These are phyloP conservation scores for Triplophysa rosa DNA, from an alignment of 2,113 vertebrate genomes.

Conservation along the genomic window DNA sequence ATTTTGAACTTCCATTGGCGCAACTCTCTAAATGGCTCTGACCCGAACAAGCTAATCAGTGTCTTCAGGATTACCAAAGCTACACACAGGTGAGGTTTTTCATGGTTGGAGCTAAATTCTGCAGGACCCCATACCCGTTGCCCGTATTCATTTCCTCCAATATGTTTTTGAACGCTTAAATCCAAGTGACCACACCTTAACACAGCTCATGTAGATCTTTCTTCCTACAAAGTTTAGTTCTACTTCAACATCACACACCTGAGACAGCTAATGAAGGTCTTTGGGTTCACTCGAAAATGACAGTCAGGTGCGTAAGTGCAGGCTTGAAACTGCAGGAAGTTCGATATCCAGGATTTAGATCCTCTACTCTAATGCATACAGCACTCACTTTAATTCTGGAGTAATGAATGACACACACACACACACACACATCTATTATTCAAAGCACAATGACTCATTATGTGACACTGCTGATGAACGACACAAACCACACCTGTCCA, in stretches of 20 bases:
- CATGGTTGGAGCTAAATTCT: no score
- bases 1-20: no score
- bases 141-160: background rate
- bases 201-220: background rate
- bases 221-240: constrained; percentile 2
- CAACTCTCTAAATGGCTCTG: no score
- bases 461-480: constrained; percentile 6
- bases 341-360: background rate
- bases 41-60: no score
- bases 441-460: constrained; percentile 38
- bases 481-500: constrained; percentile 4
- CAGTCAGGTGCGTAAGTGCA: constrained; percentile 6
- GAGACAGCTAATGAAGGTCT: constrained; percentile 10
- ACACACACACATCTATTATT: constrained; percentile 4
- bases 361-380: constrained; percentile 6
- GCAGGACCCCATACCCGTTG: background rate
- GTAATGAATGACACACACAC: constrained; percentile 13
- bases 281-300: constrained; percentile 15
- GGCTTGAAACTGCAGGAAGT: background rate
- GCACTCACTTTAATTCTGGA: background rate
- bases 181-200: background rate
- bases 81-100: no score
- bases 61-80: no score
- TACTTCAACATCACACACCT: constrained; percentile 14
- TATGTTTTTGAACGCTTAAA: background rate